These are phyloP conservation scores for Cremastinae sp. DNA, from an alignment of 2,888 invertebrate species.

Conservation along the genomic window DNA sequence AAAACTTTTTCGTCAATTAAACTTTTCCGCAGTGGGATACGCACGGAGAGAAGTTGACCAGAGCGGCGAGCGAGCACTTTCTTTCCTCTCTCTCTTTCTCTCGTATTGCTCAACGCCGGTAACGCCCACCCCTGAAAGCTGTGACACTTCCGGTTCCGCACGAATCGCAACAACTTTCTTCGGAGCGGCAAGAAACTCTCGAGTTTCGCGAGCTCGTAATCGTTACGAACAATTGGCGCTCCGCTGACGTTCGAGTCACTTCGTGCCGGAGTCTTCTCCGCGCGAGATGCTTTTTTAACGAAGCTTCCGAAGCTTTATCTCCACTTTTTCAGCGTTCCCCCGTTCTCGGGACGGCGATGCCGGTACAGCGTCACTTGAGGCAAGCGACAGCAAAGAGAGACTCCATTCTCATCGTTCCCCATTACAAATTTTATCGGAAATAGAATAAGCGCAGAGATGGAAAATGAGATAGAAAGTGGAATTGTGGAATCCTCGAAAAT, in stretches of 20 bases:
- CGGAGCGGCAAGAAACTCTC: not conserved
- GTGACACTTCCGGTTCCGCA: slow-evolving; percentile 13
- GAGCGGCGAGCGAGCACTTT: not conserved
- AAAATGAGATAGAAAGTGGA: slow-evolving; percentile 3
- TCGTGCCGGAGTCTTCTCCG: not conserved
- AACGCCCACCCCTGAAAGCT: not conserved
- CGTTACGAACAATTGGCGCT: slow-evolving; percentile 11
- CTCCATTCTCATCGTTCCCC: too few relatives aligned
- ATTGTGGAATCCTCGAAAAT: not conserved
- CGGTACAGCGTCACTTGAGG: too few relatives aligned
- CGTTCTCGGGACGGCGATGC: too few relatives aligned
- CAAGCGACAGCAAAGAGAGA: too few relatives aligned
- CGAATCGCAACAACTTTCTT: slow-evolving; percentile 19
- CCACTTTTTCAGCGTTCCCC: too few relatives aligned
- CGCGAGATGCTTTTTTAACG: not conserved
- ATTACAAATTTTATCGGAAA: too few relatives aligned
- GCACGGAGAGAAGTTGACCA: not conserved
- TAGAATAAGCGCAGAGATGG: not conserved
- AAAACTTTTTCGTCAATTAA: slow-evolving; percentile 51
- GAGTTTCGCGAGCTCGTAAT: not conserved
- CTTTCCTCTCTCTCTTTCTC: not conserved
- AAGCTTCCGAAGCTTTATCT: not conserved
- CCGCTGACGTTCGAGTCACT: too few relatives aligned
- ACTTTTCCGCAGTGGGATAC: slow-evolving; percentile 31
- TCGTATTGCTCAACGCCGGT: not conserved